Conservation (phyloP, 35 echinoderm and acorn worm genomes). For the Anneissia japonica region DNA sequence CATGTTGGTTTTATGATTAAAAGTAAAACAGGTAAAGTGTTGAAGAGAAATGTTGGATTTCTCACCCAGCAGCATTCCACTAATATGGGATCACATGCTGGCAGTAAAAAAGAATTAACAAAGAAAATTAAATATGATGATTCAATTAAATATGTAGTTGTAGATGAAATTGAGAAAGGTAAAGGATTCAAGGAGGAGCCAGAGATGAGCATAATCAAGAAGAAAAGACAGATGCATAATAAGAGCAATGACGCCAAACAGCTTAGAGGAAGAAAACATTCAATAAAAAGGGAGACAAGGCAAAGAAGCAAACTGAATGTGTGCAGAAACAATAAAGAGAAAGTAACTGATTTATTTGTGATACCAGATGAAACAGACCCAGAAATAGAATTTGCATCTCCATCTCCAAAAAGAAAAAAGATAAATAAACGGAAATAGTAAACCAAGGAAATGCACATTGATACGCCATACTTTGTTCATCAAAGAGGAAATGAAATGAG, state of each 20-base stretch:
- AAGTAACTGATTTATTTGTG: background rate
- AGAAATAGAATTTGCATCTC: background rate
- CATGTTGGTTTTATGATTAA: background rate
- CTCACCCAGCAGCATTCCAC: no score
- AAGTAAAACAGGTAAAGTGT: background rate
- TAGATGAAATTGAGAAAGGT: background rate
- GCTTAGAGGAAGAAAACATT: background rate
- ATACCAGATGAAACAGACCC: background rate
- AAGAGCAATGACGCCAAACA: background rate
- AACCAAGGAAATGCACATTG: no score
- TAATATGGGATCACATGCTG: no score
- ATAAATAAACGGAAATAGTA: no score
- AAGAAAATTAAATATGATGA: background rate
- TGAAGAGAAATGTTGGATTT: background rate
- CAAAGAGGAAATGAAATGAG: no score
- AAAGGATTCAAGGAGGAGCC: no score
- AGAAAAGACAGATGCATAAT: background rate
- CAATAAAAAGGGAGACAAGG: no score
- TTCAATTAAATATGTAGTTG: background rate
- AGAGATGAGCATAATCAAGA: background rate
- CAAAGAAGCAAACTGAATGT: background rate
- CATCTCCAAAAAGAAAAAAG: background rate
- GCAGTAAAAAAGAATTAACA: background rate
- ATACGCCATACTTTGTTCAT: no score
- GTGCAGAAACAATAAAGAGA: background rate